Base-by-base conservation (phyloP, 2,797 vertebrate genomes). In the Hoplostethus atlanticus region DNA sequence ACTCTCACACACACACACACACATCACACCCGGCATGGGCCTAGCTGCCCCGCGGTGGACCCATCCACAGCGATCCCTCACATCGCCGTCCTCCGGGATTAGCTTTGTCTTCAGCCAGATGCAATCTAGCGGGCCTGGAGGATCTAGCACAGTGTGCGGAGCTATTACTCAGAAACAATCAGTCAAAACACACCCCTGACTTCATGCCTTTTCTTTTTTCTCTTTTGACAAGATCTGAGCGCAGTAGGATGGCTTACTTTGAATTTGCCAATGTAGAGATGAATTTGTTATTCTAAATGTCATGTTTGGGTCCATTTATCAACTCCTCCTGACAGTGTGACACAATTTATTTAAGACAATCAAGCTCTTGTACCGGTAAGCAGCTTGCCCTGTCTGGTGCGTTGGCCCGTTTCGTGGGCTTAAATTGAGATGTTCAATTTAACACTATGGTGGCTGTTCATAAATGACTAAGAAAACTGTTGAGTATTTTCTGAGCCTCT, bases 101-200 rank as follows among this genome's bases (percentile, higher is more conserved):
- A 92, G 79, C 87, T 83, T 88, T 77, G 85, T 85, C 84, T 90
- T 84, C 79, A 82, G 69, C 80, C 80, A 89, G 87, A 92, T 88
- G 73, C 60, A 40, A 83, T 80, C 72, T 70, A 92, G 74, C 85
- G 68, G 87, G 82, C 90, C 86, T 74, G 79, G 78, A 87, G 89
- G 88, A 92, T 83, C 81, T 80, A 88, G 86, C 81, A 62, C 84
- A 86, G 76, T 83, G 75, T 67, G 81, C 56, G 71, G 79, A 85
- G 78, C 79, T 81, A 85, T 90, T 85, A 74, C 87, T 92, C 89
- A 87, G 86, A 88, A 89, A 84, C 88, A 87, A 91, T 88, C 87
- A 81, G 71, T 81, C 82, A 84, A 75, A 76, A 88, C 73, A 66
- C 67, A 79, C 71, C 86, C 13, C 71, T 51, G 73, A 84, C 86